Conservation (phyloP, 2,888 invertebrate genomes). For the Empis stercorea region DNA sequence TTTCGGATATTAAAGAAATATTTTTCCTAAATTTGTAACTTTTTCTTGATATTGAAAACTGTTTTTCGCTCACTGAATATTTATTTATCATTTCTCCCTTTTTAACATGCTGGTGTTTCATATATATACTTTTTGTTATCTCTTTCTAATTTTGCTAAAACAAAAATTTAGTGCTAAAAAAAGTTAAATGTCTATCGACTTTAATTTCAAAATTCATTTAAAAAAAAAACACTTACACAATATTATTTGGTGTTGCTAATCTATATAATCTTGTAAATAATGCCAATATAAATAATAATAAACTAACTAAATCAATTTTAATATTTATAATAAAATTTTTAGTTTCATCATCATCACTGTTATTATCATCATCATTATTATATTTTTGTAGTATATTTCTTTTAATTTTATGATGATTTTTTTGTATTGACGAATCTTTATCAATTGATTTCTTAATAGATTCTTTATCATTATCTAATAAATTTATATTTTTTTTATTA, state of each 20-base stretch:
- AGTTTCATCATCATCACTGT: constrained; percentile 6
- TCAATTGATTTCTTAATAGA: background rate
- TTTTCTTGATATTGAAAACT: no score
- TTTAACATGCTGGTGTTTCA: no score
- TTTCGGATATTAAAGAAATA: no score
- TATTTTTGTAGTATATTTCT: background rate
- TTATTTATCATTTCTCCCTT: no score
- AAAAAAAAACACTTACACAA: constrained; percentile 74
- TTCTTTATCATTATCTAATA: background rate
- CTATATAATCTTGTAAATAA: constrained; percentile 69
- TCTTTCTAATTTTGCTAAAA: no score
- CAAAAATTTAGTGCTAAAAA: no score
- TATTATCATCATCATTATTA: background rate
- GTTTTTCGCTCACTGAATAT: no score
- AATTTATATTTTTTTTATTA: background rate
- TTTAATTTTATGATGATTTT: background rate
- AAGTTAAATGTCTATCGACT: no score
- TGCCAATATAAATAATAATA: constrained; percentile 54
- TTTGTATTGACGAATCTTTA: background rate
- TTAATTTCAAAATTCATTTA: background rate
- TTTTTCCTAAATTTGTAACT: no score
- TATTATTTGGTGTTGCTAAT: constrained; percentile 69
- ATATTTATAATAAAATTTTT: constrained; percentile 43
- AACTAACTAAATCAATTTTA: constrained; percentile 62
- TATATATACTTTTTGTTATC: no score